phyloP scores from a whole-genome alignment of 92 coral and sea anemone species.

The Umimayanthus chanpuru region DNA sequence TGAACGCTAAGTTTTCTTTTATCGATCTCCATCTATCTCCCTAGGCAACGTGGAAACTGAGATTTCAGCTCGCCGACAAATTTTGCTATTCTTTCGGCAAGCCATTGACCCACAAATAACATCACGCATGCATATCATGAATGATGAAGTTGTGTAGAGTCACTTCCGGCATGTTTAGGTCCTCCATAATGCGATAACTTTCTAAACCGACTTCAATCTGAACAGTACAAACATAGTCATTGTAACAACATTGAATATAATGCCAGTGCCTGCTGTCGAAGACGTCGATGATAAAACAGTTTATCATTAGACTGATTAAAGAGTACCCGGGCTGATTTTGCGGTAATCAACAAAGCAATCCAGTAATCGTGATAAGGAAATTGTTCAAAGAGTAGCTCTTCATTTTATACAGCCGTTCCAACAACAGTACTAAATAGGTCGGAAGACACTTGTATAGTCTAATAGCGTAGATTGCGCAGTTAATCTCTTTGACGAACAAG shows the following conservation, averaged over 20 bases:
- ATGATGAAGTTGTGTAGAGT: not conserved
- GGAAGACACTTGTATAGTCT: not conserved
- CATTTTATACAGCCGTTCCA: not conserved
- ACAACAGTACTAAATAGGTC: not conserved
- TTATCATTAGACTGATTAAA: no score
- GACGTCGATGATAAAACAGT: not conserved
- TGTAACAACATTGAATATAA: no score
- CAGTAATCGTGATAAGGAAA: not conserved
- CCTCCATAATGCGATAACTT: not conserved
- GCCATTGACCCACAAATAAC: not conserved
- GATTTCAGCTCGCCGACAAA: not conserved
- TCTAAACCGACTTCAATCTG: not conserved
- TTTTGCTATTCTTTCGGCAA: not conserved
- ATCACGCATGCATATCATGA: not conserved
- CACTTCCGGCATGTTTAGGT: not conserved
- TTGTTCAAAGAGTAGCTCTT: not conserved
- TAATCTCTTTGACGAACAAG: not conserved
- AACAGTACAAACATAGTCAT: not conserved
- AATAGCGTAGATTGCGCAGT: not conserved
- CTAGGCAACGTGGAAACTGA: not conserved
- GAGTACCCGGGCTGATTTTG: not conserved
- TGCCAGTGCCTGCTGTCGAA: not conserved
- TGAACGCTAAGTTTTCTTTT: not conserved
- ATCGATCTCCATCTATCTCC: no score
- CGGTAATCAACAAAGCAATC: not conserved